Evolutionary conservation across 2,113 vertebrate species (phyloP), one percentile per base, ranked within the genome.

Genomic region (Baryphthengus martii): DNA sequence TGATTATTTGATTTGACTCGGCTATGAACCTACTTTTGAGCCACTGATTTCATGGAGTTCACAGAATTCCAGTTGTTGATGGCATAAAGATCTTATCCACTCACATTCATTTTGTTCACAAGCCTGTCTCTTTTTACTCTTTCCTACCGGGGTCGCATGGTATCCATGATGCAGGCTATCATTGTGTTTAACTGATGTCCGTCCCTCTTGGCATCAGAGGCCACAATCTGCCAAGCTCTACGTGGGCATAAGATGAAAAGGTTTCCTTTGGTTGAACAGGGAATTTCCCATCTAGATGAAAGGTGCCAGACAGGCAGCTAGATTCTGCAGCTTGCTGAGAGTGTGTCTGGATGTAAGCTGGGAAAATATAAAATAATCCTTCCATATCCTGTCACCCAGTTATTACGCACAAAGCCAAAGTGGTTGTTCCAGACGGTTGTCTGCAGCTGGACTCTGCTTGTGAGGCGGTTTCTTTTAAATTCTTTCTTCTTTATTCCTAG

Each of bases 291-390:
- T 86, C 59, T 66, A 39, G 49, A 88, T 29, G 47, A 53, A 55
- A 59, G 55, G 39, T 88, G 67, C 91, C 59, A 83, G 85, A 50
- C n/a, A 73, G 45, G 67, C 94, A 91, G 88, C 45, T 88, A 49
- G 50, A 37, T 70, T 28, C 42, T 66, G n/a, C 39, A 63, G 55
- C 58, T 76, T 93, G 70, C 73, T 91, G 66, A 29, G 59, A 86
- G 29, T 70, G 42, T 77, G 42, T 95, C 67, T 94, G 68, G 40
- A 74, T 85, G 25, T 91, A 76, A 91, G 67, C 58, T 96, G 89
- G 85, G 75, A 85, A 95, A 88, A 85, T 62, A 79, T 19, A 80
- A 80, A 96, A 83, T 91, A 91, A 94, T 88, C 63, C 59, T 93
- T 85, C 72, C 55, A 63, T 95, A 92, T 93, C 88, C 89, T 94